Base-by-base conservation (phyloP, 2,113 vertebrate genomes). In the Sterna hirundo region DNA sequence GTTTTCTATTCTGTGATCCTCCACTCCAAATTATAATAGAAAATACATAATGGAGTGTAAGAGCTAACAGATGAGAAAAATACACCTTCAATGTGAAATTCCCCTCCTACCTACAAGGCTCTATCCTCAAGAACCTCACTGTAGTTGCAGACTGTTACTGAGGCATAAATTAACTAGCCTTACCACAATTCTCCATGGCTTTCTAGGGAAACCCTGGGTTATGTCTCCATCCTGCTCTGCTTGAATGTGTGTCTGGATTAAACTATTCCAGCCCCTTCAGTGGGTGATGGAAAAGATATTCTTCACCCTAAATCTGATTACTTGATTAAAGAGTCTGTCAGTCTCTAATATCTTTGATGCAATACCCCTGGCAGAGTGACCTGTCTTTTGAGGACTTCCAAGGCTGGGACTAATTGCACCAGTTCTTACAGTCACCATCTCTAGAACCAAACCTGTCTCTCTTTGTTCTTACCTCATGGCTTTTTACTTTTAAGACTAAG, bases 1-100 rank as follows among this genome's bases (percentile, higher is more conserved):
- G 62, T 78, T 95, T 89, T 95, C 70, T 81, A 27, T 80, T 82
- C 75, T 88, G 62, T 86, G 75, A 88, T 91, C 18, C 18, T 68
- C 66, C 82, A 89, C 89, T 96, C 82, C 62, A 95, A 86, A 96
- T 93, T 94, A 79, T 83, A 80, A 83, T 70, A 77, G 91, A 83
- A 93, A 91, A 91, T 85, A 87, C 57, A 83, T 70, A 95, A 95
- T 93, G 19, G 69, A 88, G 61, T 46, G 14, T 86, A 92, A 91
- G 65, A 96, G 54, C 66, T 76, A 91, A 76, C 54, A 94, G 40
- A 22, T 69, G 47, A 82, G 70, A 87, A 94, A 92, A 94, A 93
- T 79, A 52, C 5, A 83, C 17, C 29, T 89, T 82, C 86, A 69
- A 6, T 84, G 40, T 86, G 80, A 96, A 76, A 83, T 91, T 94